A percentile compares a stretch with the other conserved stretches of the same genome.
phyloP scores from a whole-genome alignment of 2,888 invertebrate species.

The Eustalomyia histrio region DNA sequence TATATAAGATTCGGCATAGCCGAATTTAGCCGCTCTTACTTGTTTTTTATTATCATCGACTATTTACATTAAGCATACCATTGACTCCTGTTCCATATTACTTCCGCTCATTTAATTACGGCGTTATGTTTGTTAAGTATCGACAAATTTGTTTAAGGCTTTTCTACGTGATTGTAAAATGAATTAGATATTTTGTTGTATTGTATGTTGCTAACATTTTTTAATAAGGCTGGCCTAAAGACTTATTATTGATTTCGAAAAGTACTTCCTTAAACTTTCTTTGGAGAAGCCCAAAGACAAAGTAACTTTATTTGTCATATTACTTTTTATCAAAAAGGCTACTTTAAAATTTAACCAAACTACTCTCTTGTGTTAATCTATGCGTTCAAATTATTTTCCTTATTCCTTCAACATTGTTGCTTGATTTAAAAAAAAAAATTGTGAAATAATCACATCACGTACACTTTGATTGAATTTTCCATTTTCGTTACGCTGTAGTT shows the following conservation, averaged over 20 bases:
- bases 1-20: no score
- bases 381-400: slow-evolving; percentile 14
- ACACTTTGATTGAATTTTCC: slow-evolving; percentile 58
- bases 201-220: no score
- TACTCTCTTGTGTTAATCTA: slow-evolving; percentile 26
- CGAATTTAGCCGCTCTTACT: no score
- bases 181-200: no score
- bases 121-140: slow-evolving; percentile 14
- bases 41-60: slow-evolving; percentile 4
- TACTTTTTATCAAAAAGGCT: no score
- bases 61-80: not conserved
- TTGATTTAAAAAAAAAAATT: slow-evolving; percentile 21
- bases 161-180: no score
- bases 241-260: no score
- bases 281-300: no score
- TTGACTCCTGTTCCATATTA: not conserved
- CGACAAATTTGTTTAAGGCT: not conserved
- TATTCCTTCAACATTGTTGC: slow-evolving; percentile 34
- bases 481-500: slow-evolving; percentile 27
- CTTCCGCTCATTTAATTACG: slow-evolving; percentile 16
- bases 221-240: no score
- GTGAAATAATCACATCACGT: slow-evolving; percentile 55
- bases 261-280: no score
- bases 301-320: no score
- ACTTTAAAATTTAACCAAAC: no score